phyloP scores from a whole-genome alignment of 2,888 invertebrate genomes.

The Cantharis flavilabris region DNA sequence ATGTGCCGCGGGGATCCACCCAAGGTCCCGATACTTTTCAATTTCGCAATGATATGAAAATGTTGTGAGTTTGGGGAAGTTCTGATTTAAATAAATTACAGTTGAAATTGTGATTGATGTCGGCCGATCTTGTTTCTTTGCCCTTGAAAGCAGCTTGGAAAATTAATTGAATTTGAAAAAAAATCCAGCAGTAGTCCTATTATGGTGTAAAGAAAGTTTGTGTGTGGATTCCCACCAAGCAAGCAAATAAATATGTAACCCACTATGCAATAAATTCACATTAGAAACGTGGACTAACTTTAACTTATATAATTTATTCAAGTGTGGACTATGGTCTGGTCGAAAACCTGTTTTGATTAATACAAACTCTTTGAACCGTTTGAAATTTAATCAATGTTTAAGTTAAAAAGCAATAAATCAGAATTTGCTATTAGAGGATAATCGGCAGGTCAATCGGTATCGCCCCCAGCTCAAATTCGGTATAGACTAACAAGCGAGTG shows the following conservation, averaged over 20 bases:
- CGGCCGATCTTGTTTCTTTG: not conserved
- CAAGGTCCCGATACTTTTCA: not conserved
- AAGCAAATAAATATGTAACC: not conserved
- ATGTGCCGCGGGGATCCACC: not conserved
- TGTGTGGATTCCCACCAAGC: not conserved
- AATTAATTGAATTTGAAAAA: not conserved
- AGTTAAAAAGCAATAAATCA: not conserved
- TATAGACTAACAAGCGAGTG: not conserved
- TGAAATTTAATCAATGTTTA: not conserved
- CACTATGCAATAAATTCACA: not conserved
- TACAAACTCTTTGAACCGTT: slow-evolving; percentile 1
- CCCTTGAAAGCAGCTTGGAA: not conserved
- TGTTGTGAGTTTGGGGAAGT: not conserved
- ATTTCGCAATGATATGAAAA: not conserved
- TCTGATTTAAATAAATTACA: not conserved
- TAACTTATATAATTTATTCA: not conserved
- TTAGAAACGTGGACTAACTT: not conserved
- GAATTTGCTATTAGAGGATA: not conserved
- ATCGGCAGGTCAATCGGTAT: slow-evolving; percentile 1
- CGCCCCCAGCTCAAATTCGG: not conserved
- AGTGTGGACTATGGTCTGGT: slow-evolving; percentile 1
- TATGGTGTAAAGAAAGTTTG: not conserved
- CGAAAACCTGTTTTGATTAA: slow-evolving; percentile 1
- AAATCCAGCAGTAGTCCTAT: not conserved
- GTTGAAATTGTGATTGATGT: not conserved